Percentiles rank a stretch among this genome's conserved stretches.
These are phyloP conservation scores for Trichonephila inaurata DNA, from an alignment of 1,140 invertebrate species.

Conservation along the genomic window DNA sequence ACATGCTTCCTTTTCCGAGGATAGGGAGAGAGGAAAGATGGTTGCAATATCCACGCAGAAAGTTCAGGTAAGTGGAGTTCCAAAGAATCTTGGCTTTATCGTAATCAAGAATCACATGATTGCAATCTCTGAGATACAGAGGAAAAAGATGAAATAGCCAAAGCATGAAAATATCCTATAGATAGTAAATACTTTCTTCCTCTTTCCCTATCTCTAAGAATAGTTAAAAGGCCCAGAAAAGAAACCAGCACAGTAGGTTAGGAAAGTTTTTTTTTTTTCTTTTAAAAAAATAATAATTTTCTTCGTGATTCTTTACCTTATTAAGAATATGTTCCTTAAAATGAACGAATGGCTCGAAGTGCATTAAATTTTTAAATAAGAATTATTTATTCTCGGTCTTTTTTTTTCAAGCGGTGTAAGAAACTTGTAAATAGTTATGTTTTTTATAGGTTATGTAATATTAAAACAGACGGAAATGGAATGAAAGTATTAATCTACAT, in stretches of 20 bases:
- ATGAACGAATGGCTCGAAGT: not conserved
- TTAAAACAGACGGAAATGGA: not conserved
- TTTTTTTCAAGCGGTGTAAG: not conserved
- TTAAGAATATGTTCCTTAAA: constrained; percentile 17
- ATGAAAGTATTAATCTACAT: not conserved
- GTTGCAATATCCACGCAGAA: not conserved
- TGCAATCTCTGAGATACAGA: constrained; percentile 41
- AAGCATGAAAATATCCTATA: constrained; percentile 35
- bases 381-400: not conserved
- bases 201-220: not conserved
- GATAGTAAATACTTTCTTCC: constrained; percentile 54
- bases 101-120: constrained; percentile 71
- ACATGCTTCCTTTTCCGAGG: not conserved
- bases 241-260: not conserved
- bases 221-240: not conserved
- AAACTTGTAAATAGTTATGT: not conserved
- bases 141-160: constrained; percentile 29
- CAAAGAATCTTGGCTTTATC: constrained; percentile 23
- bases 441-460: too few relatives aligned
- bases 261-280: not conserved
- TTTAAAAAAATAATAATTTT: constrained; percentile 8
- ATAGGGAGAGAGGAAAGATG: not conserved
- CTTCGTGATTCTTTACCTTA: not conserved
- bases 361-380: constrained; percentile 57
- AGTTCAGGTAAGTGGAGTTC: constrained; percentile 32